Conservation (phyloP, 2,888 invertebrate species). For the Andrena praecox region DNA sequence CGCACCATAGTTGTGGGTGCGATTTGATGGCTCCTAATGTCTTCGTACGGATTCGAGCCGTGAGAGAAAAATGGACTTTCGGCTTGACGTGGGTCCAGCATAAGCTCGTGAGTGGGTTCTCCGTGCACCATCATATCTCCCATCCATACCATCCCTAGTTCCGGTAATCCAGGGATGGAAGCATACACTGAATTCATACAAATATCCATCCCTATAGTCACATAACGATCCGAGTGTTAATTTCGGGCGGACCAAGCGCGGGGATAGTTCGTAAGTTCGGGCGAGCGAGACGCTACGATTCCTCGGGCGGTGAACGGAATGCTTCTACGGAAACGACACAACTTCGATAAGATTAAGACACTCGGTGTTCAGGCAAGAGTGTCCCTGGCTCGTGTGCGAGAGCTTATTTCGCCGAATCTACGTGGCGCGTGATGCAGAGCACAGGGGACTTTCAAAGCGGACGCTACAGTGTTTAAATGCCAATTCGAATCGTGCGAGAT, state of each 20-base stretch:
- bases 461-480: constrained; percentile 16
- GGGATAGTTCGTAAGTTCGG: constrained; percentile 30
- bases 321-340: constrained; percentile 1
- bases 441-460: background rate
- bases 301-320: background rate
- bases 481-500: constrained; percentile 35
- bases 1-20: constrained; percentile 83
- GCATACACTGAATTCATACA: constrained; percentile 83
- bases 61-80: constrained; percentile 83
- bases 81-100: constrained; percentile 83
- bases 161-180: constrained; percentile 86
- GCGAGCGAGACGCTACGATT: constrained; percentile 16
- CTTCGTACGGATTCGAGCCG: constrained; percentile 80
- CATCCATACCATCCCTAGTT: constrained; percentile 90
- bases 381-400: constrained; percentile 6
- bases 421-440: background rate
- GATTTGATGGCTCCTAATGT: constrained; percentile 82
- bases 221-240: constrained; percentile 65
- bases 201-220: constrained; percentile 78
- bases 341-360: constrained; percentile 9
- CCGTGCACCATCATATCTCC: constrained; percentile 85
- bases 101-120: constrained; percentile 81
- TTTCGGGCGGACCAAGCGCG: constrained; percentile 26
- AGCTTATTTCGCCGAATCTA: constrained; percentile 13
- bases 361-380: background rate